Evolutionary conservation across 2,113 vertebrate genomes (phyloP).

Genomic region (Rattus rattus): DNA sequence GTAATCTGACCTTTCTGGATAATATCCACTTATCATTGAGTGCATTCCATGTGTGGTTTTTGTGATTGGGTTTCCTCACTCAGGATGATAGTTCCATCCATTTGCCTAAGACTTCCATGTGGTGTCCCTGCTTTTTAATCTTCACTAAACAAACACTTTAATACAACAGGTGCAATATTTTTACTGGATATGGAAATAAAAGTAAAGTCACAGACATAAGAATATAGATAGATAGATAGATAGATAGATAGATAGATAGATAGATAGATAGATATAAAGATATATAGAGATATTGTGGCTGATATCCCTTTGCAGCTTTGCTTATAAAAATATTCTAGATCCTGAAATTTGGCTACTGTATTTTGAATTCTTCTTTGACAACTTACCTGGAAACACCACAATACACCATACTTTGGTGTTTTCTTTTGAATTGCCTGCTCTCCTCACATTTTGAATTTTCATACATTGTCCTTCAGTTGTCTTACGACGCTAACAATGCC

Average conservation of each 20-base stretch:
- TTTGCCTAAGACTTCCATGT: too few species aligned
- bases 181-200: neutral
- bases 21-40: too few species aligned
- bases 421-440: neutral
- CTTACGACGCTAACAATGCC: neutral
- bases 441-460: neutral
- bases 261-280: too few species aligned
- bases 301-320: neutral
- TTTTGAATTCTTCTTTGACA: neutral
- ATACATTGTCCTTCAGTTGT: neutral
- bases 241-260: too few species aligned
- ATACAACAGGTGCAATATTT: neutral
- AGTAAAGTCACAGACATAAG: neutral
- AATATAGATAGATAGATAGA: neutral
- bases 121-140: neutral
- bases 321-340: neutral
- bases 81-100: too few species aligned
- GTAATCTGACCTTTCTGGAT: too few species aligned
- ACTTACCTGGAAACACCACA: neutral
- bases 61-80: too few species aligned
- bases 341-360: neutral
- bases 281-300: neutral
- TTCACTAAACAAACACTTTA: neutral
- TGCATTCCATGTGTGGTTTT: too few species aligned
- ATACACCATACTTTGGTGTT: neutral